Conservation (phyloP, 2,113 vertebrate species). For the Crotalus tigris region DNA sequence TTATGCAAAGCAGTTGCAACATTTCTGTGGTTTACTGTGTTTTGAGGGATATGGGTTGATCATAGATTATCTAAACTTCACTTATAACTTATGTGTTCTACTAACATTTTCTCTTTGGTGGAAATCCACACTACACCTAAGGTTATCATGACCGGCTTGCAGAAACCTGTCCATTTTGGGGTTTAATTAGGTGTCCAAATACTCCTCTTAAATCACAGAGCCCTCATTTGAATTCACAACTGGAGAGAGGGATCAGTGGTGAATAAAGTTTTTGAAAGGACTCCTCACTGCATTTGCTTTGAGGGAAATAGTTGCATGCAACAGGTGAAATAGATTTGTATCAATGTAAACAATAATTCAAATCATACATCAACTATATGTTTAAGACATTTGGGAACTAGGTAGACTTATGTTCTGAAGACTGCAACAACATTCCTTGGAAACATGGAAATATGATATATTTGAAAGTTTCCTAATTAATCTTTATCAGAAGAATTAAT, state of each 20-base stretch:
- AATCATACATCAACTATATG: neutral
- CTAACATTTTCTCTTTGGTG: neutral
- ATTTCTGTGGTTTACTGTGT: neutral
- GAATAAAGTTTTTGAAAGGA: neutral
- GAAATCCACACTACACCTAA: neutral
- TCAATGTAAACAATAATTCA: neutral
- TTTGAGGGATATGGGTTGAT: neutral
- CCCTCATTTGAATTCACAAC: neutral
- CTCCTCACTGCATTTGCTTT: neutral
- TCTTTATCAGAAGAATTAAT: conserved; percentile 46
- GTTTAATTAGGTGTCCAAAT: neutral
- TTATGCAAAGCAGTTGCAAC: neutral
- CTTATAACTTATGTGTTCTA: neutral
- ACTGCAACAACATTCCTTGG: rapidly evolving
- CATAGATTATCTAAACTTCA: neutral
- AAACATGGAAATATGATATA: conserved; percentile 10
- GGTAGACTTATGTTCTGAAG: neutral
- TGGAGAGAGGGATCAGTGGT: neutral
- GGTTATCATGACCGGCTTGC: neutral
- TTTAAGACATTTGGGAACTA: neutral
- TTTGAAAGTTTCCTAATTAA: conserved; percentile 30
- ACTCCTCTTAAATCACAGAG: neutral
- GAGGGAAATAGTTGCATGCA: neutral
- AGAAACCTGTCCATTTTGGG: neutral
- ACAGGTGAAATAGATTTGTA: neutral